Conservation (phyloP, 2,888 invertebrate genomes). For the Pristionchus entomophagus region DNA sequence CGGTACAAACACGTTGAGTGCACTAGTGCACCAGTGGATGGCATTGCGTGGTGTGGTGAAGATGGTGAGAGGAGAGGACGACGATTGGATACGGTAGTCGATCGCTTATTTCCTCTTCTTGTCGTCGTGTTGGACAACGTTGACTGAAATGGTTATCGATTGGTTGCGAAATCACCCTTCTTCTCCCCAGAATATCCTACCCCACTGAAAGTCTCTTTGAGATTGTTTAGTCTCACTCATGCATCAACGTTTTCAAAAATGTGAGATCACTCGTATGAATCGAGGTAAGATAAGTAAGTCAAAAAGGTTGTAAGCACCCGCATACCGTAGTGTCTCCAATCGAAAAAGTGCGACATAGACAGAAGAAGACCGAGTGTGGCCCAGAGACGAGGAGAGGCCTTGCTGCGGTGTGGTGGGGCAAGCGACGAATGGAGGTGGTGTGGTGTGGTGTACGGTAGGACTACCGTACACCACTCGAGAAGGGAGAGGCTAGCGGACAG, state of each 20-base stretch:
- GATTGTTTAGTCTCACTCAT: slow-evolving; percentile 16
- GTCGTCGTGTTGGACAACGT: background rate
- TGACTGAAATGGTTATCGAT: slow-evolving; percentile 22
- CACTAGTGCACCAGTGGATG: slow-evolving; percentile 32
- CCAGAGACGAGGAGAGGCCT: slow-evolving; percentile 18
- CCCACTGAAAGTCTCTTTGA: background rate
- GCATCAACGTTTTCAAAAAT: background rate
- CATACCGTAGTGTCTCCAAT: slow-evolving; percentile 10
- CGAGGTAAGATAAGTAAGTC: slow-evolving; percentile 1
- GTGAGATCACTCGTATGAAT: background rate
- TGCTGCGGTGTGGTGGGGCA: slow-evolving; percentile 9
- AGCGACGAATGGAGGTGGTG: slow-evolving; percentile 9
- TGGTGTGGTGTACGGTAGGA: slow-evolving; percentile 19
- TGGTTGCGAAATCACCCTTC: background rate
- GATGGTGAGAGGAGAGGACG: background rate
- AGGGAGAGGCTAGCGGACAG: slow-evolving; percentile 29
- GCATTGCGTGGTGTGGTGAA: slow-evolving; percentile 16
- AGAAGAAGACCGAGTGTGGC: slow-evolving; percentile 21
- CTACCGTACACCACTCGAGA: slow-evolving; percentile 16
- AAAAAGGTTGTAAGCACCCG: slow-evolving; percentile 1
- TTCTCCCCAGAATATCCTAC: background rate
- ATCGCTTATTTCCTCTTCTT: slow-evolving; percentile 40
- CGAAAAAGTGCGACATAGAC: background rate
- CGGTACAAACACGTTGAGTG: slow-evolving; percentile 39
- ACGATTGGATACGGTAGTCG: slow-evolving; percentile 32